phyloP scores from a whole-genome alignment of 1,140 invertebrate species.

The Pogonomyrmex californicus region DNA sequence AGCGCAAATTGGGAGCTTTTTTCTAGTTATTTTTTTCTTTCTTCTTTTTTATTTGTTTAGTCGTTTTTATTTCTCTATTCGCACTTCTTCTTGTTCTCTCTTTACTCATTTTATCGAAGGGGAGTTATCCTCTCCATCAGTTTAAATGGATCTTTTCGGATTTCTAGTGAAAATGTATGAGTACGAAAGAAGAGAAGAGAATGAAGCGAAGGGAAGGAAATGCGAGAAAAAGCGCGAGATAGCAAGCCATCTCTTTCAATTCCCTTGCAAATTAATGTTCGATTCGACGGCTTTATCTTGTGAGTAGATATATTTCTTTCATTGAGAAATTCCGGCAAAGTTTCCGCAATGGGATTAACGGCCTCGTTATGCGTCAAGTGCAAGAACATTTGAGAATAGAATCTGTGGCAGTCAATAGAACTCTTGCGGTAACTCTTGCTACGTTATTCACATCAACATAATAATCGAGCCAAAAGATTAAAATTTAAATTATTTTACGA shows the following conservation, averaged over 20 bases:
- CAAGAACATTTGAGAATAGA: conserved; percentile 16
- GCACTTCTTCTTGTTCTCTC: neutral
- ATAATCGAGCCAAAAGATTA: neutral
- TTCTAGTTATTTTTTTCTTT: neutral
- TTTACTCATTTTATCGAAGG: neutral
- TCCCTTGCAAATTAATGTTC: conserved; percentile 51
- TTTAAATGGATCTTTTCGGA: conserved; percentile 43
- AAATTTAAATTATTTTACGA: neutral
- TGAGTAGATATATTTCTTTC: conserved; percentile 50
- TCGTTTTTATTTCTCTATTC: conserved; percentile 8
- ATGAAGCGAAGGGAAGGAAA: conserved; percentile 14
- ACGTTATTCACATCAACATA: conserved; percentile 12
- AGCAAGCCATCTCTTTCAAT: conserved; percentile 54
- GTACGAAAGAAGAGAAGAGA: neutral
- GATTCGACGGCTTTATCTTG: conserved; percentile 59
- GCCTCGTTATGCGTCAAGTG: conserved; percentile 46
- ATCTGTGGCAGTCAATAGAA: conserved; percentile 23
- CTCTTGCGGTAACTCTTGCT: conserved; percentile 10
- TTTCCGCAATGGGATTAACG: conserved; percentile 45
- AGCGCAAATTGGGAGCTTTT: neutral
- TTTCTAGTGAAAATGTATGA: conserved; percentile 55
- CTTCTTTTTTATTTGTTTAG: neutral
- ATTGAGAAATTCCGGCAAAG: conserved; percentile 45
- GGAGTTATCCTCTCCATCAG: conserved; percentile 41
- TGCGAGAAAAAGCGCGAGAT: conserved; percentile 41